A percentile compares a stretch with the other conserved stretches of the same genome.
Evolutionary conservation across 2,888 invertebrate species (phyloP).

Genomic region (Brenthis hecate): DNA sequence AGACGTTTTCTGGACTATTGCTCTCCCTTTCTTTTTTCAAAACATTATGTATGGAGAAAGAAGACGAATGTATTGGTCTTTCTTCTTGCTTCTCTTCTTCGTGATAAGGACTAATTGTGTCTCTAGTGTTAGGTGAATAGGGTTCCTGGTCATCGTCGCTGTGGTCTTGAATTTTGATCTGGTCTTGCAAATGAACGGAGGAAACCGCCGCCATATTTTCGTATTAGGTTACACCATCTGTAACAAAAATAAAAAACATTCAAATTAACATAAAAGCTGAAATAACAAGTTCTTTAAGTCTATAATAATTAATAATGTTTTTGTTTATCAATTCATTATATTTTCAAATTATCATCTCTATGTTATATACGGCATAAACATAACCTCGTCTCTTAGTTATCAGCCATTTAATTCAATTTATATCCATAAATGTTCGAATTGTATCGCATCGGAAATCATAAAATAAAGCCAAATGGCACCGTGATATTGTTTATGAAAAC

Average conservation of each 20-base stretch:
- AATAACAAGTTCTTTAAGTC: not conserved
- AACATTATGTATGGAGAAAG: slow-evolving; percentile 78
- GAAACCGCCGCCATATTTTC: slow-evolving; percentile 77
- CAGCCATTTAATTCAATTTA: too few species aligned
- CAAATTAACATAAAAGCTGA: not conserved
- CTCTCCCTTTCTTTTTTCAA: slow-evolving; percentile 75
- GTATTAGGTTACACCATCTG: slow-evolving; percentile 70
- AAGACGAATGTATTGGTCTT: slow-evolving; percentile 61
- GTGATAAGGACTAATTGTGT: slow-evolving; percentile 67
- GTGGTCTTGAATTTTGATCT: slow-evolving; percentile 72
- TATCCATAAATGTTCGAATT: slow-evolving; percentile 5
- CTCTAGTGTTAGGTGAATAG: slow-evolving; percentile 71
- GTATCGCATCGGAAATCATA: slow-evolving; percentile 26
- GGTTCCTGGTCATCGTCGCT: slow-evolving; percentile 71
- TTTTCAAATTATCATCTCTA: too few species aligned
- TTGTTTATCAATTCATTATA: too few species aligned
- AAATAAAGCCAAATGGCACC: slow-evolving; percentile 22
- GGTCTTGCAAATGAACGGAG: slow-evolving; percentile 65
- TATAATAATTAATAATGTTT: too few species aligned
- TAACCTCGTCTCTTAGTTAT: too few species aligned
- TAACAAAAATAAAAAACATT: slow-evolving; percentile 37
- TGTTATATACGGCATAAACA: too few species aligned
- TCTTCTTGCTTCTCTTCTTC: slow-evolving; percentile 69
- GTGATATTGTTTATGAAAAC: slow-evolving; percentile 39
- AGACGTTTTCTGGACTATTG: slow-evolving; percentile 75